Evolutionary conservation across 2,113 vertebrate species (phyloP).

Genomic region (Lethenteron camtschaticum): DNA sequence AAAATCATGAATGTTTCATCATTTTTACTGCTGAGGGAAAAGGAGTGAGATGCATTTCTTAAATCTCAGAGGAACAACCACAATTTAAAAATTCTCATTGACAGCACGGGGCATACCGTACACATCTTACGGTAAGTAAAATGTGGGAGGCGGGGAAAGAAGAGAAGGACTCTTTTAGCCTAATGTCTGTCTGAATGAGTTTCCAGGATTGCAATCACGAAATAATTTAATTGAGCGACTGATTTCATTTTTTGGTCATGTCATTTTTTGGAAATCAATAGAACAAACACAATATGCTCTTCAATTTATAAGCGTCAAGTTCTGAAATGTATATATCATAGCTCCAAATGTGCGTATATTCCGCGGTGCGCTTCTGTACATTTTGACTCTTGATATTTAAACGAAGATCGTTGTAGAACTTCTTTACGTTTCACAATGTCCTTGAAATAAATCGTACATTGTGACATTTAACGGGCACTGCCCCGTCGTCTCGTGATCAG

Average conservation of each 20-base stretch:
- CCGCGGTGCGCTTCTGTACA: no score
- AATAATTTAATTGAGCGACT: neutral
- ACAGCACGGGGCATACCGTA: neutral
- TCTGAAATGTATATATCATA: neutral
- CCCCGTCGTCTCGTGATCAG: no score
- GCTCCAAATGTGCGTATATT: no score
- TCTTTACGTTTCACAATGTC: no score
- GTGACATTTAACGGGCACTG: no score
- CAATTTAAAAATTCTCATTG: constrained; percentile 3
- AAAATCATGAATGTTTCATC: constrained; percentile 6
- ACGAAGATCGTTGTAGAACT: no score
- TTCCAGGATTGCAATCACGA: neutral
- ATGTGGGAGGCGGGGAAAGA: neutral
- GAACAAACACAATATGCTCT: neutral
- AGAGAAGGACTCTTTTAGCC: no score
- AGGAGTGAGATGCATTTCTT: constrained; percentile 1
- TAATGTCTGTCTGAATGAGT: no score
- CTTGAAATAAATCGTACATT: no score
- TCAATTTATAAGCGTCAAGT: neutral
- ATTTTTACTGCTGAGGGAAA: neutral
- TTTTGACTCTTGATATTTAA: no score
- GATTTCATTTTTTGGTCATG: neutral
- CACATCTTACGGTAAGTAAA: neutral
- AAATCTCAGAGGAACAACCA: neutral
- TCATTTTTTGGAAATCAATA: neutral